Base-by-base conservation (phyloP, 2,797 vertebrate genomes). In the Acanthopagrus latus region DNA sequence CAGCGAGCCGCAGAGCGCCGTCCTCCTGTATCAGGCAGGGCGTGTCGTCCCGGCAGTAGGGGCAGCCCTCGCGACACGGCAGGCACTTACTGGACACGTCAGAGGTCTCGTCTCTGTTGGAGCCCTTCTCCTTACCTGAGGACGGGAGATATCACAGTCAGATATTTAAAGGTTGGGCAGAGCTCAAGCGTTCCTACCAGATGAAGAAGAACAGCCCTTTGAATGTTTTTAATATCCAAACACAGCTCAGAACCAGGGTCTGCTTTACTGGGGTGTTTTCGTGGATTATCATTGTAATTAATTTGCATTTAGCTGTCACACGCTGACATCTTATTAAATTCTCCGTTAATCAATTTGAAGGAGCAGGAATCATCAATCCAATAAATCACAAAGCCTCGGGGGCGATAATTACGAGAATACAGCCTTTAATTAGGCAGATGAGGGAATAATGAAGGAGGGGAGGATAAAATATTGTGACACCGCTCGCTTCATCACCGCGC, bases 21-120 rank as follows among this genome's bases (percentile, higher is more conserved):
- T 98, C 97, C 87, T 97, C 96, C 92, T 96, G 97, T 47, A 96
- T 96, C 91, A 97, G 95, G 93, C 98, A 99, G 54, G 97, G 97
- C 1, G 96, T 94, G 81, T 98, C 97, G 20, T 98, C 97, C 20
- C 91, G 95, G 86, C 98, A 99, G 93, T 94, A 96, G 7, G 94
- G 92, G 84, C 98, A 99, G 78, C 97, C 97, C 68, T 98, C 95
- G 51, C 92, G 95, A 90, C 98, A 99, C 5, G 98, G 97, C 0
- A 98, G 92, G 93, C 98, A 99, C 87, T 95, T 96, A 46, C 89
- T 94, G 64, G 95, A 91, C 85, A 94, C 91, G 76, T 99, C 97
- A 0, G 94, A 91, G 41, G 89, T 63, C 60, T 96, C 93, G 0
- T 93, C 94, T 66, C 86, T 80, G 78, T 75, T 71, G 0, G 78